Conservation (phyloP, 2,797 vertebrate species). For the Aphelocoma californica region DNA sequence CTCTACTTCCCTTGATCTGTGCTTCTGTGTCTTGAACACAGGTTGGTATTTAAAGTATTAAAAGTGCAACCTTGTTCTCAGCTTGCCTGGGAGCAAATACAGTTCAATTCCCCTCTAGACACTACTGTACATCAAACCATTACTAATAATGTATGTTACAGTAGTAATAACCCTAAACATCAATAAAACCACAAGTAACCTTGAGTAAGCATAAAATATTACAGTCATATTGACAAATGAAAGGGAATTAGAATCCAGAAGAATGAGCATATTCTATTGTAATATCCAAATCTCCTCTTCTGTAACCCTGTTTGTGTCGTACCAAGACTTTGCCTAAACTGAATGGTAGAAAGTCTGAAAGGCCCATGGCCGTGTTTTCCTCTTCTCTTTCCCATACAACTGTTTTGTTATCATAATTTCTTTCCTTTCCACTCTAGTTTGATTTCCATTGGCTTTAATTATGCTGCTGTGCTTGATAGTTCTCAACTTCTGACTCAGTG, state of each 20-base stretch:
- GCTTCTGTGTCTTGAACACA: neutral
- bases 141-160: neutral
- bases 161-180: neutral
- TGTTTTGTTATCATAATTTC: neutral
- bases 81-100: neutral
- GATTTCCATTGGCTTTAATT: neutral
- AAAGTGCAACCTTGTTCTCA: neutral
- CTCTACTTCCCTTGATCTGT: neutral
- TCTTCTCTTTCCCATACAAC: neutral
- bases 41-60: neutral
- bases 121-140: neutral
- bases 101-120: neutral
- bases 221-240: neutral
- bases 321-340: neutral
- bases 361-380: neutral
- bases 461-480: neutral
- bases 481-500: neutral
- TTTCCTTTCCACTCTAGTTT: neutral
- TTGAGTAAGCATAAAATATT: neutral
- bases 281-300: neutral
- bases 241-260: neutral
- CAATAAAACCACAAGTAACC: neutral
- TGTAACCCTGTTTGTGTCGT: neutral
- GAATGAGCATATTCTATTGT: neutral
- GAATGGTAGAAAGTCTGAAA: neutral